phyloP scores from a whole-genome alignment of 2,888 invertebrate genomes.

The Ctena decussata region DNA sequence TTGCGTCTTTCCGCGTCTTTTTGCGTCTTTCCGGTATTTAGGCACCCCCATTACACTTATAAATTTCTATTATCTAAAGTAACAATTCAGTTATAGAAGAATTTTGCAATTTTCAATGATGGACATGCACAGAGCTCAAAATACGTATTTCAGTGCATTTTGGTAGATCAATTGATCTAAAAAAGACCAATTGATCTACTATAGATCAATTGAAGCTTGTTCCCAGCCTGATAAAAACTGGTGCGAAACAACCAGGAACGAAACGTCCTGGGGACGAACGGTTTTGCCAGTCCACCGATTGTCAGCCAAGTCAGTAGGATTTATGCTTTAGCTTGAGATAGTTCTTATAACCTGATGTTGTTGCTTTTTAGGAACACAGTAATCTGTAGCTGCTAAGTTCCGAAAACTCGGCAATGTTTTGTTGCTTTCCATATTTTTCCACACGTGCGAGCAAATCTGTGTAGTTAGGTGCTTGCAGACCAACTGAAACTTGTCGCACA shows the following conservation, averaged over 20 bases:
- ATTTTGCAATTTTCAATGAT: background rate
- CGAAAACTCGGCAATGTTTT: conserved; percentile 14
- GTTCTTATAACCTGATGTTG: conserved; percentile 33
- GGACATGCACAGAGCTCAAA: background rate
- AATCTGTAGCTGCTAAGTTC: conserved; percentile 15
- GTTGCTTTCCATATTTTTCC: conserved; percentile 29
- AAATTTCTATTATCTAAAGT: background rate
- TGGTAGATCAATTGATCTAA: too few species aligned
- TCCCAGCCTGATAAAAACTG: background rate
- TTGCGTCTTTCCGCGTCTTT: too few species aligned
- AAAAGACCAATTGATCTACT: too few species aligned
- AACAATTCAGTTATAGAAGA: background rate
- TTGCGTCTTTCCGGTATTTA: too few species aligned
- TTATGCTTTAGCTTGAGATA: too few species aligned
- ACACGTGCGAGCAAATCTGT: background rate
- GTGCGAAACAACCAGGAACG: background rate
- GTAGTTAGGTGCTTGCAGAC: too few species aligned
- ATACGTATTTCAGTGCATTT: too few species aligned
- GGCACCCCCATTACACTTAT: too few species aligned
- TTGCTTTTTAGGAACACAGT: conserved; percentile 9
- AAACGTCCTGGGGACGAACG: background rate
- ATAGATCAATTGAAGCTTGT: too few species aligned
- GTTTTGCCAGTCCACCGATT: background rate
- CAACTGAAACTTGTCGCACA: too few species aligned
- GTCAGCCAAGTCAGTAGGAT: background rate